These are phyloP conservation scores for Stegophylla sp. DNA, from an alignment of 2,888 invertebrate genomes.

Conservation along the genomic window DNA sequence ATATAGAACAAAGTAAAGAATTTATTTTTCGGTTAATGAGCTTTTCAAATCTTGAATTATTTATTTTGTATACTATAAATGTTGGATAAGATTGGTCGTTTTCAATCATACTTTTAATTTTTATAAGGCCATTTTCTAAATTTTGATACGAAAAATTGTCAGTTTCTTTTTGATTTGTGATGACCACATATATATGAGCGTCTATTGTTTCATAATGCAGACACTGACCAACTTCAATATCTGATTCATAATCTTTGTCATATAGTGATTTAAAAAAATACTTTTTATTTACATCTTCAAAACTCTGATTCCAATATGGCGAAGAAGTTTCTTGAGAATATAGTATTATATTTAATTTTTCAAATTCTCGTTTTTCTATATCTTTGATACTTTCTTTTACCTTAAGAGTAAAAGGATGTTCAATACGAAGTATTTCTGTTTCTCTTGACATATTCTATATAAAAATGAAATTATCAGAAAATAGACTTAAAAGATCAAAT, in stretches of 20 bases:
- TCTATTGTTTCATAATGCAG: conserved; percentile 23
- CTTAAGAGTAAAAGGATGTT: conserved; percentile 1
- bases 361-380: conserved; percentile 30
- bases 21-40: background rate
- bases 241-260: background rate
- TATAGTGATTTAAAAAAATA: conserved; percentile 31
- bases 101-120: conserved; percentile 8
- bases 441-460: background rate
- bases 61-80: background rate
- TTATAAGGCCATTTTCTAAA: conserved; percentile 15
- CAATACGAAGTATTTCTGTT: background rate
- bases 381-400: background rate
- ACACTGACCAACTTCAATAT: conserved; percentile 22
- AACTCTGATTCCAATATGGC: conserved; percentile 33
- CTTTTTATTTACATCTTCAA: conserved; percentile 32
- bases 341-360: conserved; percentile 45
- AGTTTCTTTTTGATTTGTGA: background rate
- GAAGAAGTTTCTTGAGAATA: conserved; percentile 1
- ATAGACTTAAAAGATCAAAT: background rate
- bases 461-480: background rate
- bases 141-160: conserved; percentile 26
- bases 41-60: conserved; percentile 5
- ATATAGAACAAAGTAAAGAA: conserved; percentile 3
- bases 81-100: conserved; percentile 20
- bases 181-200: conserved; percentile 14